phyloP scores from a whole-genome alignment of 1,140 invertebrate genomes.

The Chironomus tepperi region DNA sequence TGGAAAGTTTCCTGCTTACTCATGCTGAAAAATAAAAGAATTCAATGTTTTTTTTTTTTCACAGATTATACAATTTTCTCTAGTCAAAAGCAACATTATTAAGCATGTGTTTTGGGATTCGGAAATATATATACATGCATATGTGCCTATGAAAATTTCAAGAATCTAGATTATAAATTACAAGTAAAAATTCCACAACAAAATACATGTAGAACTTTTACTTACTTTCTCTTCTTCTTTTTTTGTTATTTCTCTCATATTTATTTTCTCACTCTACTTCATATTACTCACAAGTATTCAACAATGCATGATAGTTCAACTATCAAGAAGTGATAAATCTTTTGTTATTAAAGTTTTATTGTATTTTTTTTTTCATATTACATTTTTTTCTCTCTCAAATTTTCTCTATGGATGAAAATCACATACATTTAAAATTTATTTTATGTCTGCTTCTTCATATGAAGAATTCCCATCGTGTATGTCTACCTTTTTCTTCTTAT shows the following conservation, averaged over 20 bases:
- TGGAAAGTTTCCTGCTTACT: neutral
- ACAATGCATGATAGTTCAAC: constrained; percentile 8
- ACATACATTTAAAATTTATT: constrained; percentile 15
- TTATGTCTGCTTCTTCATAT: constrained; percentile 1
- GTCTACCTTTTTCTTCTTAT: constrained; percentile 1
- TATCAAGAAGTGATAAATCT: constrained; percentile 8
- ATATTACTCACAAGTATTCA: neutral
- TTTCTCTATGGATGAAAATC: neutral
- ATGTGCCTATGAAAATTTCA: no score
- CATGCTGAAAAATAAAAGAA: neutral
- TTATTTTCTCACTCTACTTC: no score
- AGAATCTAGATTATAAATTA: no score
- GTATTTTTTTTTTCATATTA: neutral
- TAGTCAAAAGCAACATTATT: neutral
- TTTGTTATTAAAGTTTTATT: constrained; percentile 15
- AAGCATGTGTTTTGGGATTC: no score
- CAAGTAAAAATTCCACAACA: no score
- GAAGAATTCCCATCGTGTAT: constrained; percentile 7
- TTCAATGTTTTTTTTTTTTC: no score
- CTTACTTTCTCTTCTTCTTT: no score
- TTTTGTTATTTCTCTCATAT: no score
- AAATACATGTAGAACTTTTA: no score
- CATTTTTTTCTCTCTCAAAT: neutral
- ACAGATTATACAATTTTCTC: neutral
- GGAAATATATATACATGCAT: no score